Base-by-base conservation (phyloP, 2,797 vertebrate genomes). In the Sphaeramia orbicularis region DNA sequence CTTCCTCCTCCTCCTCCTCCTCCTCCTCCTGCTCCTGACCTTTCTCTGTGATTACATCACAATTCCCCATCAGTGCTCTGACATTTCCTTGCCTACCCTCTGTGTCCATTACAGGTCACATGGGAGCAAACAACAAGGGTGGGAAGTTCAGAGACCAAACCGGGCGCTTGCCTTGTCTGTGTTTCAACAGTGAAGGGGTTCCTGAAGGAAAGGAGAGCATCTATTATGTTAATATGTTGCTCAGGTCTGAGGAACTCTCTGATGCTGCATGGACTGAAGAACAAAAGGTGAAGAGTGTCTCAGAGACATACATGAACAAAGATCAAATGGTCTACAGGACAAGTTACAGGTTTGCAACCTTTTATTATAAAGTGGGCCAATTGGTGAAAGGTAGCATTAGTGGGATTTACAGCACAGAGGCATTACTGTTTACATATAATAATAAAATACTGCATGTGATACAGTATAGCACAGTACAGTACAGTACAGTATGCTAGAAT, bases 41-140 rank as follows among this genome's bases (percentile, higher is more conserved):
- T 24, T 24, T 24, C 21, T 24, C 2, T 24, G 21, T 24, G 78
- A 86, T 86, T 83, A 85, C 80, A 70, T 80, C 82, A 82, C 66
- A 71, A 72, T 86, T 86, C 65, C 67, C 79, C 43, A 55, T 89
- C 76, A 84, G 72, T 40, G 55, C 66, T 58, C 38, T 87, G 83
- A 88, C 83, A 88, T 91, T 90, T 89, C 66, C 59, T 68, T 58
- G 44, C 57, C 59, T 60, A 61, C 53, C 59, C 48, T 76, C 54
- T 71, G 61, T 41, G 60, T 89, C 86, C 74, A 78, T 86, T 81
- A 77, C 32, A 54, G 65, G 64, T 38, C 69, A 61, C 1, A 0
- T 40, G 64, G 64, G 68, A 74, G 42, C 56, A 72, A 65, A 73
- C 71, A 78, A 67, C 73, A 73, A 68, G 55, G 43, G 38, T 50